Base-by-base conservation (phyloP, 2,797 vertebrate genomes). In the Phataginus tetradactyla region DNA sequence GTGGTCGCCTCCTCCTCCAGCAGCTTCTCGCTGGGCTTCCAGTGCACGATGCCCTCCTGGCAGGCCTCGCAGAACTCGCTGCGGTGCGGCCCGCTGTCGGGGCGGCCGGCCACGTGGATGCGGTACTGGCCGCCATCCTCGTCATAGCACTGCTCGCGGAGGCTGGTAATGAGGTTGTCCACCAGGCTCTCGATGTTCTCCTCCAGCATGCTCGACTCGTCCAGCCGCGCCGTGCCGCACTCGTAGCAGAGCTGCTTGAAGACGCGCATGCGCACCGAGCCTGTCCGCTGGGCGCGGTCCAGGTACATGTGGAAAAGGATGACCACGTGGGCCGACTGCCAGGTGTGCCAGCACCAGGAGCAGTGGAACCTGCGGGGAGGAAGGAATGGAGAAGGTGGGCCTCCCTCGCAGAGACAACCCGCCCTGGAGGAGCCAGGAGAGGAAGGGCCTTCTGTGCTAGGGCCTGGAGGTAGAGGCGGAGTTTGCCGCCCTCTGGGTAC, bases 221-320 rank as follows among this genome's bases (percentile, higher is more conserved):
- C 97, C 77, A 98, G 71, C 15, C 77, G 83, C 6, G 97, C 68
- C 0, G 86, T 80, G 32, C 61, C 91, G 4, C 98, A 98, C 59
- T 91, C 91, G 0, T 97, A 96, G 96, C 98, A 98, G 27, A 97
- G 83, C 96, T 98, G 98, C 83, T 96, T 97, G 79, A 98, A 98
- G 49, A 97, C 90, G 5, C 98, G 97, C 98, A 98, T 98, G 68
- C 94, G 97, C 64, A 98, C 98, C 0, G 68, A 95, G 21, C 98
- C 98, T 0, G 86, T 81, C 0, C 95, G 90, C 94, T 89, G 87
- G 5, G 74, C 61, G 0, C 59, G 81, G 80, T 98, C 97, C 95
- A 98, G 96, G 77, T 92, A 37, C 93, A 98, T 96, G 84, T 98
- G 97, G 95, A 98, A 98, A 34, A 98, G 94, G 83, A 98, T 97